phyloP scores from a whole-genome alignment of 2,113 vertebrate species.

The Apodemus speciosus region DNA sequence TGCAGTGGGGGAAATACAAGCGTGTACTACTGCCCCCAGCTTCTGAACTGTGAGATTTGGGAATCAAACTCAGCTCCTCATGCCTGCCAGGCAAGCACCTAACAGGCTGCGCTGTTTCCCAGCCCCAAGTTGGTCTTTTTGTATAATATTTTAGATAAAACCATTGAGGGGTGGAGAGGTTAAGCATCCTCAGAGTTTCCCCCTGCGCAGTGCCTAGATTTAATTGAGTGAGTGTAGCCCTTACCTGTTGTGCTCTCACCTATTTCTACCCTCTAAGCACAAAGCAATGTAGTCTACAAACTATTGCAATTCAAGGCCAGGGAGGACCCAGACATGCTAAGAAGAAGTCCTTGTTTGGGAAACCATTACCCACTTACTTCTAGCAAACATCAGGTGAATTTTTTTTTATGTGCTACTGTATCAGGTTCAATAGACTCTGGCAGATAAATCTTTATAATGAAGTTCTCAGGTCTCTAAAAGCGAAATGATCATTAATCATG shows the following conservation, averaged over 20 bases:
- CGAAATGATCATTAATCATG: background rate
- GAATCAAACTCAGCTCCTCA: background rate
- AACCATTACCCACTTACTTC: background rate
- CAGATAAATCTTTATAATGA: conserved; percentile 17
- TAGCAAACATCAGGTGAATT: background rate
- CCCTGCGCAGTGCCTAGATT: background rate
- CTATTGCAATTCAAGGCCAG: background rate
- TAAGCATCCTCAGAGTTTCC: background rate
- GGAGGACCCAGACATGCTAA: background rate
- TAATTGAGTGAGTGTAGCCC: background rate
- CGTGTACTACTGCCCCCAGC: background rate
- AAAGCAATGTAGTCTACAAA: background rate
- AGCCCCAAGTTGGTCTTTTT: background rate
- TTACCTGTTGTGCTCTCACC: background rate
- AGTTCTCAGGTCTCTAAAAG: background rate
- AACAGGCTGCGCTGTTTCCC: background rate
- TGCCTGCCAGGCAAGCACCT: too few relatives aligned
- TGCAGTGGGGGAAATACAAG: background rate
- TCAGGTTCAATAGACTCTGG: background rate
- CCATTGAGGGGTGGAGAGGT: background rate
- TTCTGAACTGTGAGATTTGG: background rate
- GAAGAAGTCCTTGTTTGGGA: background rate
- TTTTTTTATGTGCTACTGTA: background rate
- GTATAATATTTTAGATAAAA: background rate
- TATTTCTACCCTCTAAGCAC: background rate